Evolutionary conservation across 2,113 vertebrate species (phyloP), one percentile per base, ranked within the genome.

Genomic region (Thryonomys swinderianus): DNA sequence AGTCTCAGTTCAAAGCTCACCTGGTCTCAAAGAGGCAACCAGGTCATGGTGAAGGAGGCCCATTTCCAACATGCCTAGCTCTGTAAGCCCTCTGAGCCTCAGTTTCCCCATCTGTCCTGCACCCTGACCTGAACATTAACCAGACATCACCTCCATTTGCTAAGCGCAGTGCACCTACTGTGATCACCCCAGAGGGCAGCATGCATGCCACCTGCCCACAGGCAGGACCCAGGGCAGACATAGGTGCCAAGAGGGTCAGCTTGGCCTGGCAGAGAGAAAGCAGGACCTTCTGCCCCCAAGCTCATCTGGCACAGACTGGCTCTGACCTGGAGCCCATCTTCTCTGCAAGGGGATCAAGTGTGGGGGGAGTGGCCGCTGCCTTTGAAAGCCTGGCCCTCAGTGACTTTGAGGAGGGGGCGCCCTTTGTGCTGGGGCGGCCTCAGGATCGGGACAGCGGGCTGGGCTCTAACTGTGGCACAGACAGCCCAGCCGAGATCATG

Each of bases 1-100:
- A 61, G 82, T 34, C 55, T 94, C 32, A 53, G 79, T 83, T 84
- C 73, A 84, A 82, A 85, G 53, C 55, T 66, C 48, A 64, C 45
- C 59, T 37, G 66, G 71, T 42, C 55, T 89, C 55, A 86, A 51
- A 94, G 12, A 69, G 59, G 61, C 42, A 83, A 37, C 37, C 37
- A 71, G 59, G 79, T 8, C 11, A 34, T 25, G 82, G 14, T 27
- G 34, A 45, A 57, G 51, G 64, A 53, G 82, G 8, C 20, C 42
- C 7, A 10, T n/a, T 62, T 55, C 32, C 48, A 17, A 23, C 37
- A n/a, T 16, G 10, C 48, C 30, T 7, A 53, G 86, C 67, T 23
- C 23, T 16, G 59, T 67, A 37, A 17, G 48, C 51, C 57, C 62
- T 1, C 42, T 11, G 9, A 8, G 13, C 5, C 21, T 93, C 83